Evolutionary conservation across 2,113 vertebrate species (phyloP), one percentile per base, ranked within the genome.

Genomic region (Galeopterus variegatus): DNA sequence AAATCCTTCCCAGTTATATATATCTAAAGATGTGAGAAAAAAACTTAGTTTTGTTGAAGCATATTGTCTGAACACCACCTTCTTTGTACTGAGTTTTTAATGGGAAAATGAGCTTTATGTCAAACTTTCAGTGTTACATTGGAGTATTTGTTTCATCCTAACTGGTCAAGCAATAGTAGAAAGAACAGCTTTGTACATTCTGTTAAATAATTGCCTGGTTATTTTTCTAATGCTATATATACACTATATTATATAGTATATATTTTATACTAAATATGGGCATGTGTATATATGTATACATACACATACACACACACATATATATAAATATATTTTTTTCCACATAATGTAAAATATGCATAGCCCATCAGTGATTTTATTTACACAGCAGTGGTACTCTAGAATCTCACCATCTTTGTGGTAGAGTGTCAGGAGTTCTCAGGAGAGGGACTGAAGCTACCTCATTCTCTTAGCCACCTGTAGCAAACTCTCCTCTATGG

Each of bases 91-190:
- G 65, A 90, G 41, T 84, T 95, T 93, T 95, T 76, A 93, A 65
- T 56, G 1, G 69, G 80, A 94, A 96, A 92, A 87, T 50, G 33
- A 76, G 14, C 23, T 96, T 96, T 93, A 14, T 88, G 75, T 90
- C 62, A 56, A 70, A 64, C 31, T 85, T 90, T 67, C 23, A 33
- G 13, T 92, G 54, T 85, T 94, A 92, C 76, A 31, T 48, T 87
- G 45, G 24, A 14, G 21, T 31, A 3, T 90, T 88, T 88, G 28
- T 91, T 89, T 96, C 65, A 31, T 88, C 95, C 12, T 84, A 85
- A 85, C 75, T 94, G 72, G 2, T 45, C 9, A 9, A 21, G 50
- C 94, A 81, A 31, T 70, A 75, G 41, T 83, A 75, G 62, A 33
- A 91, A 94, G 67, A 79, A 88, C 2, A 33, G 33, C 41, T 73